Evolutionary conservation across 2,888 invertebrate species (phyloP), one percentile per base, ranked within the genome.

Genomic region (Drosophila neonasuta): DNA sequence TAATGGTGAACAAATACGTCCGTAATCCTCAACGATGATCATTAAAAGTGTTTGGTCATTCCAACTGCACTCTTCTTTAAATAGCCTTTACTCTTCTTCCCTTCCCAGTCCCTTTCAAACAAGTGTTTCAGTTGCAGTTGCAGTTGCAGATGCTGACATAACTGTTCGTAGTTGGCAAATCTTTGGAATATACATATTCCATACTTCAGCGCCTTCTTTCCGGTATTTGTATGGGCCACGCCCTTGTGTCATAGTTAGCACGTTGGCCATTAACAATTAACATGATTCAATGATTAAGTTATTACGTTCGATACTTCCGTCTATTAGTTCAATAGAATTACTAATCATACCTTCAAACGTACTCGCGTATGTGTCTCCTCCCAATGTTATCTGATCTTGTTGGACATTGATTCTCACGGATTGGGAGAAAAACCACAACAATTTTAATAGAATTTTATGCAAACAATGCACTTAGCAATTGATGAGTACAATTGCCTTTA

Each of bases 1-100:
- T 87, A 88, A 88, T 88, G 87, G 86, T 86, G 80, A 78, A 79
- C 79, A 88, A 89, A 84, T 83, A 84, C 73, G 46, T 46, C 50
- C 55, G 61, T 70, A 75, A 76, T 57, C 71, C 79, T 71, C 77
- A 44, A 45, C 62, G 55, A 52, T 63, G 85, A 74, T 72, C 86
- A 84, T 81, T 81, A 77, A 83, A 86, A 81, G 66, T 82, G 86
- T 56, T 86, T 70, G 73, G 84, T 86, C 82, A 81, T 79, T 74
- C 70, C 63, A 42, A 9, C 34, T 29, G 24, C 32, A 9, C n/a
- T 42, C 41, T 42, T 30, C 34, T 45, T n/a, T 34, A 17, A 52
- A 52, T 11, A 52, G 11, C 30, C 42, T 30, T 4, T 15, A 1
- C 3, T 13, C 13, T 8, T 30, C 8, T 8, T 6, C 9, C 39